These are phyloP conservation scores for Fragum sueziense DNA, from an alignment of 2,888 invertebrate species.

Conservation along the genomic window DNA sequence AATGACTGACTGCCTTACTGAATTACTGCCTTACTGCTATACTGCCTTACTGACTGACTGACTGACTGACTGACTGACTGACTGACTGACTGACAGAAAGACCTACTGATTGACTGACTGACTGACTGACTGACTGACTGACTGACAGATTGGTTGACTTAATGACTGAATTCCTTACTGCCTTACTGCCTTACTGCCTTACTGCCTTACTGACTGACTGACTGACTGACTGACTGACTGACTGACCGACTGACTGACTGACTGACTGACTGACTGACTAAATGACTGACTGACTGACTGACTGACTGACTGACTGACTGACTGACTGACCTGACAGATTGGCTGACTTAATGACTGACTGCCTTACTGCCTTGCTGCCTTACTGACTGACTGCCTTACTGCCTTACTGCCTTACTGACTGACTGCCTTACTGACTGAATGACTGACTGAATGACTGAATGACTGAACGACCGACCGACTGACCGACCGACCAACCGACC, in stretches of 20 bases:
- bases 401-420: no score
- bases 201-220: neutral
- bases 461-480: no score
- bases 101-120: no score
- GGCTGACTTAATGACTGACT: neutral
- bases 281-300: neutral
- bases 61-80: neutral
- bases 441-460: neutral
- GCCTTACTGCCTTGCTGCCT: neutral
- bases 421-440: neutral
- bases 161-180: neutral
- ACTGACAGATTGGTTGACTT: no score
- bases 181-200: conserved; percentile 8
- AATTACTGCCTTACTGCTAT: neutral
- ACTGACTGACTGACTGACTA: no score
- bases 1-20: neutral
- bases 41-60: neutral
- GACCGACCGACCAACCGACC: no score
- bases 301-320: neutral
- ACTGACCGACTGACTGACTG: no score
- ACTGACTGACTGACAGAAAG: no score
- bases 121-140: no score
- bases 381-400: neutral
- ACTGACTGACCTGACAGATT: no score
- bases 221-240: neutral